A percentile compares a stretch with the other conserved stretches of the same genome.
Conservation (phyloP, 2,113 vertebrate species). For the Edolisoma coerulescens region DNA sequence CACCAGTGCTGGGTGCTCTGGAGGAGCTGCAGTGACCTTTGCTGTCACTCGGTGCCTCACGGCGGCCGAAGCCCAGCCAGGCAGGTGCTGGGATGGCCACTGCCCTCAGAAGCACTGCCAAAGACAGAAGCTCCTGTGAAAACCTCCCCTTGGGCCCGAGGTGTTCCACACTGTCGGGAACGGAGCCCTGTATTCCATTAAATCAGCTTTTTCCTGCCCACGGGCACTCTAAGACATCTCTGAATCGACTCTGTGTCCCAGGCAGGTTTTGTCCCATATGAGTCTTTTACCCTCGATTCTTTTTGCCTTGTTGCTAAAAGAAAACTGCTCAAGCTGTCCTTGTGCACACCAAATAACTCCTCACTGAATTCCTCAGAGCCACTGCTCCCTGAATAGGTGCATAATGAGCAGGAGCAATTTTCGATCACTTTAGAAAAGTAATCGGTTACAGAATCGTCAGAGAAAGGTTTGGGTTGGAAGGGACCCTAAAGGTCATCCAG, state of each 20-base stretch:
- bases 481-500: neutral
- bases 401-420: neutral
- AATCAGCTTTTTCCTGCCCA: neutral
- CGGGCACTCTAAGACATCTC: neutral
- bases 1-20: neutral
- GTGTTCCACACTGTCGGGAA: neutral
- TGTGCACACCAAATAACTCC: accelerated
- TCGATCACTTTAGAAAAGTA: neutral
- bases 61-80: accelerated
- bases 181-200: neutral
- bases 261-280: neutral
- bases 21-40: neutral
- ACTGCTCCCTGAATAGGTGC: neutral
- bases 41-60: accelerated
- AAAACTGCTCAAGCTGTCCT: neutral
- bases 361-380: neutral
- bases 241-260: accelerated
- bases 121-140: neutral
- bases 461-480: neutral
- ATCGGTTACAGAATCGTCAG: neutral
- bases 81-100: accelerated
- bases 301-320: neutral
- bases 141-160: accelerated
- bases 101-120: neutral
- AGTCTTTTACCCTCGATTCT: neutral